A percentile compares a stretch with the other conserved stretches of the same genome.
These are phyloP conservation scores for Xyrichtys novacula DNA, from an alignment of 2,797 vertebrate genomes.

Conservation along the genomic window DNA sequence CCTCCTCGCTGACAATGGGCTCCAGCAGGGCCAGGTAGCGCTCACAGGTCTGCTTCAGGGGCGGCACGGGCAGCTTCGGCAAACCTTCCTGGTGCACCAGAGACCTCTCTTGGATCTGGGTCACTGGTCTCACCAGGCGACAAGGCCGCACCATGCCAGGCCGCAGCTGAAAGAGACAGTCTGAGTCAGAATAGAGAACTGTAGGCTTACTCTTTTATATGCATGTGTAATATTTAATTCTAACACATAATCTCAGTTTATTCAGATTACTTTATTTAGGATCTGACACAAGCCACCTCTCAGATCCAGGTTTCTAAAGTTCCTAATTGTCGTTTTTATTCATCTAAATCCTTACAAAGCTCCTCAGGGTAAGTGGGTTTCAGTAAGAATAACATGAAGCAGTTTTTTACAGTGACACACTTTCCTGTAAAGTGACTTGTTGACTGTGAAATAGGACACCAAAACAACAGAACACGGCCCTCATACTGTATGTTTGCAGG, in stretches of 20 bases:
- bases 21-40: conserved; percentile 90
- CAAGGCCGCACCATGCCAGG: conserved; percentile 79
- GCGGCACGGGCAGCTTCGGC: conserved; percentile 90
- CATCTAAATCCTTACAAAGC: neutral
- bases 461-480: conserved; percentile 46
- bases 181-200: too few species aligned
- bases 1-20: conserved; percentile 92
- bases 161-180: conserved; percentile 70
- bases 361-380: neutral
- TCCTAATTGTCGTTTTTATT: conserved; percentile 20
- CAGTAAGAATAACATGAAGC: neutral
- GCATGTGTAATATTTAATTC: too few species aligned
- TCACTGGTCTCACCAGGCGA: conserved; percentile 84
- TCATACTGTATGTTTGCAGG: conserved; percentile 41
- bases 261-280: too few species aligned
- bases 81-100: conserved; percentile 90
- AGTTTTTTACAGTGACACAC: conserved; percentile 1
- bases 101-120: conserved; percentile 83
- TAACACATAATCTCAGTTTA: too few species aligned
- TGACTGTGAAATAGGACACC: conserved; percentile 53
- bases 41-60: conserved; percentile 91
- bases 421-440: conserved; percentile 5
- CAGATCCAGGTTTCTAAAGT: conserved; percentile 38
- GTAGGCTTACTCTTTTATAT: too few species aligned
- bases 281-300: conserved; percentile 5